Conservation (phyloP, 2,113 vertebrate species). For the Fulmarus glacialis region DNA sequence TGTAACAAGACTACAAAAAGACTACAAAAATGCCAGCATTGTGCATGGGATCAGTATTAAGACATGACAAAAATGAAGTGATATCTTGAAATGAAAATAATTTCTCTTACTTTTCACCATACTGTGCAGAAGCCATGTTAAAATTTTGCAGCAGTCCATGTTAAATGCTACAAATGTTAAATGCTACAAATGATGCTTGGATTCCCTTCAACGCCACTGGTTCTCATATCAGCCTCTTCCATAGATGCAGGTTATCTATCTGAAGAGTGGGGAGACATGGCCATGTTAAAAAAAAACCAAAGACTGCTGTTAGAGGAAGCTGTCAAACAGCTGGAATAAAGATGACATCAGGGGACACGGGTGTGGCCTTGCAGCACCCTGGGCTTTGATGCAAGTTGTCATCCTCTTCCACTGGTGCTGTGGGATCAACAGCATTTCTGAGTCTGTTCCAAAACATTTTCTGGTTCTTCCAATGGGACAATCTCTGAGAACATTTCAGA, state of each 20-base stretch:
- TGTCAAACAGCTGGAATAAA: neutral
- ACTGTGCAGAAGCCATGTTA: neutral
- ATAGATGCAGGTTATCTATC: rapidly evolving
- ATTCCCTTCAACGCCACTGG: neutral
- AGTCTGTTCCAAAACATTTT: neutral
- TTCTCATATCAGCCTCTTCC: neutral
- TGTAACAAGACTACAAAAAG: neutral
- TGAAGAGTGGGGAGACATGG: neutral
- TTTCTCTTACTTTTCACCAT: neutral
- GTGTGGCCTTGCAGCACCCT: neutral
- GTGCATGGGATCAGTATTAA: neutral
- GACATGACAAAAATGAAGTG: neutral
- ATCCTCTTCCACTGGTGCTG: neutral
- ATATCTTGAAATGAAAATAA: neutral
- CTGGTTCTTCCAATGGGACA: neutral
- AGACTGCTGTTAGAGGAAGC: neutral
- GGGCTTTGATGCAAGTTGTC: neutral
- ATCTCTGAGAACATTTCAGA: neutral
- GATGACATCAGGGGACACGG: neutral
- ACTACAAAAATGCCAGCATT: neutral
- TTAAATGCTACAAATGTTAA: neutral
- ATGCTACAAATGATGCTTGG: neutral
- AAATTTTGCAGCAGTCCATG: neutral
- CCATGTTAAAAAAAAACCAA: neutral
- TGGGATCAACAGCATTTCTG: neutral